Evolutionary conservation across 1,140 invertebrate genomes (phyloP).

Genomic region (Paramacrobiotus metropolitanus): DNA sequence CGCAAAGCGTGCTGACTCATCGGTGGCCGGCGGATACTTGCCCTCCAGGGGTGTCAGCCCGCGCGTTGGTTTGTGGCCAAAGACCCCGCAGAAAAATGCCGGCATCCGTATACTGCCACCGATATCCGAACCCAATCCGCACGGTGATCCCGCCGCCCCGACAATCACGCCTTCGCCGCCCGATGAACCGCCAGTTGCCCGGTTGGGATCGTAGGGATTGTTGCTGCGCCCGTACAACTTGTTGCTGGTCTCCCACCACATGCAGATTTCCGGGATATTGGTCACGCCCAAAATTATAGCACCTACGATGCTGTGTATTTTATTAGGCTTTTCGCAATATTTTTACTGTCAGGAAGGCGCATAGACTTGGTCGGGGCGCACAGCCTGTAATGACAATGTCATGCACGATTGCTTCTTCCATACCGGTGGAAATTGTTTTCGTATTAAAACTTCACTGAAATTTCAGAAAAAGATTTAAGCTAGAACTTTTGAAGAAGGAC

Average conservation of each 20-base stretch:
- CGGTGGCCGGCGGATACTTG: constrained; percentile 35
- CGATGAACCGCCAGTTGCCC: constrained; percentile 46
- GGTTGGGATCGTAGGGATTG: constrained; percentile 65
- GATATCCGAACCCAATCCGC: constrained; percentile 81
- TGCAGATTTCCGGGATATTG: constrained; percentile 58
- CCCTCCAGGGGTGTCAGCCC: constrained; percentile 50
- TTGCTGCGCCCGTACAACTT: constrained; percentile 55
- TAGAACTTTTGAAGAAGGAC: too few species aligned
- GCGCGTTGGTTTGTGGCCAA: constrained; percentile 39
- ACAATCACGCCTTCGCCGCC: constrained; percentile 23
- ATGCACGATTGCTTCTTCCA: background rate
- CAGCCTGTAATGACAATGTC: background rate
- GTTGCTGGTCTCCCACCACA: constrained; percentile 66
- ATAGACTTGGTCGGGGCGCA: too few species aligned
- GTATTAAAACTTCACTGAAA: too few species aligned
- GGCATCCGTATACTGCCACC: constrained; percentile 90
- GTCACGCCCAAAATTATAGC: constrained; percentile 52
- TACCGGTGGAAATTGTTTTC: too few species aligned
- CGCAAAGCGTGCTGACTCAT: constrained; percentile 40
- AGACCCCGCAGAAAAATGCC: constrained; percentile 76
- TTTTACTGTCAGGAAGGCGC: too few species aligned
- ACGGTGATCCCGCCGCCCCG: constrained; percentile 49
- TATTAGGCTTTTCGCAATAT: too few species aligned
- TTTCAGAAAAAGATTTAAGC: too few species aligned
- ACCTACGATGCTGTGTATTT: constrained; percentile 37